Evolutionary conservation across 2,888 invertebrate species (phyloP).

Genomic region (Orthonevra nobilis): DNA sequence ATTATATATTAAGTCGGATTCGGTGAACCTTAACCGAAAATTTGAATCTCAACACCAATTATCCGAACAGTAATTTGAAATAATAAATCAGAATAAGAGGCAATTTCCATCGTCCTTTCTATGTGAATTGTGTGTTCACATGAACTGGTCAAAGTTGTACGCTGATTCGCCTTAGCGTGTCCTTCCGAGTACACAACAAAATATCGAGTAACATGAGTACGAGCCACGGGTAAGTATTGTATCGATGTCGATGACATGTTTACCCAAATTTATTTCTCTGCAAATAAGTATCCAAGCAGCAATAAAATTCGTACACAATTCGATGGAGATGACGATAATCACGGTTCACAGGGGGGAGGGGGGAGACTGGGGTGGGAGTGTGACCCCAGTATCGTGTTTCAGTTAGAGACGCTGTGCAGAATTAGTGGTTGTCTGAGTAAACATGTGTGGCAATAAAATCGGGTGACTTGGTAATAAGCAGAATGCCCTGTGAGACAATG

Average conservation of each 20-base stretch:
- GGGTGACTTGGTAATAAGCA: too few species aligned
- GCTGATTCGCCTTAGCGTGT: neutral
- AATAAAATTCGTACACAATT: slow-evolving; percentile 25
- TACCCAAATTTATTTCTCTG: slow-evolving; percentile 29
- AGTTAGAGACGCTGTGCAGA: too few species aligned
- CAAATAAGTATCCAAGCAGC: slow-evolving; percentile 7
- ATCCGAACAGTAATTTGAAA: slow-evolving; percentile 38
- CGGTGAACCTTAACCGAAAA: neutral
- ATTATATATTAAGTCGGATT: too few species aligned
- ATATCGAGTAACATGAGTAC: too few species aligned
- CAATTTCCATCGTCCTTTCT: slow-evolving; percentile 24
- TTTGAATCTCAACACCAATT: slow-evolving; percentile 35
- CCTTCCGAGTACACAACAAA: too few species aligned
- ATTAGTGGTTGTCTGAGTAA: too few species aligned
- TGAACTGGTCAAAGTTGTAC: neutral
- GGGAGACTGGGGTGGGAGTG: too few species aligned
- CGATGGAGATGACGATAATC: slow-evolving; percentile 21
- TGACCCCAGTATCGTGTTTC: slow-evolving; percentile 26
- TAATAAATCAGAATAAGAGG: slow-evolving; percentile 34
- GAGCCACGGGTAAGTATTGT: slow-evolving; percentile 1
- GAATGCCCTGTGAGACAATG: too few species aligned
- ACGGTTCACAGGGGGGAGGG: slow-evolving; percentile 4
- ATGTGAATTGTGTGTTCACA: neutral
- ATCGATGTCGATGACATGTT: slow-evolving; percentile 39
- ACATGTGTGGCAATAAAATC: too few species aligned